Evolutionary conservation across 2,113 vertebrate genomes (phyloP).

Genomic region (human (Homo sapiens)): DNA sequence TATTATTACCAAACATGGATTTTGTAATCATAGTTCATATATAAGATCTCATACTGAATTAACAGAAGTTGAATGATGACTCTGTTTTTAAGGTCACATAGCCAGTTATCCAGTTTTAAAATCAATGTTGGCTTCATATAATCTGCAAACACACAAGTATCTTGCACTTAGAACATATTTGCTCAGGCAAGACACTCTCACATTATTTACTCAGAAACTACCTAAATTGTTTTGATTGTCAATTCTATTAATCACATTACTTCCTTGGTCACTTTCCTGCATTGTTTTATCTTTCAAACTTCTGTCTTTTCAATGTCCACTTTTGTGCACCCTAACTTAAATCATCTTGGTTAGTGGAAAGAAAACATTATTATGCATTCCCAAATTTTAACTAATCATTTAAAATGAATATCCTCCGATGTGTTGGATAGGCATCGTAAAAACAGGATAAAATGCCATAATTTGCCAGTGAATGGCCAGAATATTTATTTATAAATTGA

Average conservation of each 20-base stretch:
- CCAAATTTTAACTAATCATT: conserved; percentile 31
- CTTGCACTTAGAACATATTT: conserved; percentile 48
- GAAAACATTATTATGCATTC: neutral
- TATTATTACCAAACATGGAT: conserved; percentile 10
- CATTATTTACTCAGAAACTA: conserved; percentile 8
- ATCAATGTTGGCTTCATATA: neutral
- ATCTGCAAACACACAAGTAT: neutral
- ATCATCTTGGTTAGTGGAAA: neutral
- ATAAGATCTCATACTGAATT: conserved; percentile 34
- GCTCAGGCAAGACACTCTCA: neutral
- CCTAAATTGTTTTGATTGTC: conserved; percentile 24
- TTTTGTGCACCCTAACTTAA: neutral
- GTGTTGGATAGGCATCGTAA: neutral
- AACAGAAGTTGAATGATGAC: neutral
- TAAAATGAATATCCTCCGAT: neutral
- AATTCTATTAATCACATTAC: neutral
- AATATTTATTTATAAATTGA: neutral
- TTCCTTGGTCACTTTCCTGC: neutral
- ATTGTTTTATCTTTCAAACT: neutral
- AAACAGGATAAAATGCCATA: neutral
- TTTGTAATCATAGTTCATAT: conserved; percentile 24
- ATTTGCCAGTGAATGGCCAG: neutral
- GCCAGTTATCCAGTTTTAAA: neutral
- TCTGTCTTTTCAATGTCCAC: neutral
- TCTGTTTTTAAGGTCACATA: conserved; percentile 47